These are phyloP conservation scores for Perca schrenkii DNA, from an alignment of 2,113 vertebrate species.

Conservation along the genomic window DNA sequence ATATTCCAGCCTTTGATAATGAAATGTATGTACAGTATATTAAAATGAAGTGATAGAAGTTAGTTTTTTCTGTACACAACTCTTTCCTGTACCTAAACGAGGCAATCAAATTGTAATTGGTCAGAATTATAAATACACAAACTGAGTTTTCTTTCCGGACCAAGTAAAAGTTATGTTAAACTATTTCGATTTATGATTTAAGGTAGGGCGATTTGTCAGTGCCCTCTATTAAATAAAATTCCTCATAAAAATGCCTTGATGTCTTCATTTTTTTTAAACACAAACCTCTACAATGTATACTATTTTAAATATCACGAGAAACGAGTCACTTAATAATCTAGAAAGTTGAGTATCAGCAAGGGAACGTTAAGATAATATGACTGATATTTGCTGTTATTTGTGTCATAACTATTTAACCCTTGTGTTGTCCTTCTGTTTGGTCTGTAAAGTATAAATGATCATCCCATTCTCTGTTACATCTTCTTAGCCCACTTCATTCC, in stretches of 20 bases:
- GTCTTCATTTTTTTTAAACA: not conserved
- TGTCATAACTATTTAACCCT: too few relatives aligned
- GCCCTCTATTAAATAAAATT: slow-evolving; percentile 12
- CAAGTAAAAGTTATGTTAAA: not conserved
- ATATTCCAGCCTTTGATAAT: not conserved
- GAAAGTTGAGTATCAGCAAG: too few relatives aligned
- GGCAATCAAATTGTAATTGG: not conserved
- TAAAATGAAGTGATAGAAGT: not conserved
- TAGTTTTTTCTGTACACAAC: too few relatives aligned
- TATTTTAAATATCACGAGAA: too few relatives aligned
- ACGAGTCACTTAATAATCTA: too few relatives aligned
- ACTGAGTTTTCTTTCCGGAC: not conserved
- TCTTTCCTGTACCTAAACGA: not conserved
- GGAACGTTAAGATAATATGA: too few relatives aligned
- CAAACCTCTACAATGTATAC: not conserved
- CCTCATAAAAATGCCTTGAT: not conserved
- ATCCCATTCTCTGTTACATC: too few relatives aligned
- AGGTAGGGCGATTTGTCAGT: not conserved
- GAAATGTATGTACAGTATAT: not conserved
- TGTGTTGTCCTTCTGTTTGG: too few relatives aligned
- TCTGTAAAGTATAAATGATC: too few relatives aligned
- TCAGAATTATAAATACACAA: not conserved
- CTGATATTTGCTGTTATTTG: too few relatives aligned
- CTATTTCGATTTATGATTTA: not conserved
- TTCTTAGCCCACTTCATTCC: too few relatives aligned